Evolutionary conservation across 2,113 vertebrate genomes (phyloP), one percentile per base, ranked within the genome.

Genomic region (Podiceps cristatus): DNA sequence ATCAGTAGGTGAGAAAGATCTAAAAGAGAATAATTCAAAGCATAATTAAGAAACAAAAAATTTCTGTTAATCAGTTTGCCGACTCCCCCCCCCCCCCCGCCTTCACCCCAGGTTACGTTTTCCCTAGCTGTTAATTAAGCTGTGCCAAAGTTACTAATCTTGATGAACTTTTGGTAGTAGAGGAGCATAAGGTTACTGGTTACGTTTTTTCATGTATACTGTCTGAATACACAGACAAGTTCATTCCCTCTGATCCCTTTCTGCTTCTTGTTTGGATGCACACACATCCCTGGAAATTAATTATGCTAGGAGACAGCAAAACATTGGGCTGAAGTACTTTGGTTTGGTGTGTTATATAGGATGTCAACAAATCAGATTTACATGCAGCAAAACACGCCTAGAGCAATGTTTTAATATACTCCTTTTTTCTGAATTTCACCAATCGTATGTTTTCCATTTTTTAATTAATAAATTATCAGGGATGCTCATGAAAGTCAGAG

Each of bases 391-490:
- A 96, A 95, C 28, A 85, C 76, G 94, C 96, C 95, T 91, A 85
- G 52, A 97, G 96, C 94, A 91, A 94, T 92, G 62, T 89, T 96
- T 96, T 97, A 95, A 97, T 96, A 86, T 60, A 91, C 40, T 87
- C 40, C 53, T 84, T 96, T 96, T 94, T 96, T 91, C 93, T 87
- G 90, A 96, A 90, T 95, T 95, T 96, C 94, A 93, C 77, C 95
- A 96, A 97, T 97, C 28, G 20, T 91, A 82, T 92, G 91, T 91
- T 96, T 97, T 96, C 83, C 49, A 74, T 84, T 94, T 97, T 97
- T 97, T 97, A 97, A 97, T 97, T 96, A 96, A 97, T 97, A 97
- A 95, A 93, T 93, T 95, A 95, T 93, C 93, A 94, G 86, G 47
- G 74, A 91, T 85, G 69, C 49, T 96, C 80, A 96, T 91, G 94